phyloP scores from a whole-genome alignment of 2,888 invertebrate genomes.

The Glaucopsyche alexis region DNA sequence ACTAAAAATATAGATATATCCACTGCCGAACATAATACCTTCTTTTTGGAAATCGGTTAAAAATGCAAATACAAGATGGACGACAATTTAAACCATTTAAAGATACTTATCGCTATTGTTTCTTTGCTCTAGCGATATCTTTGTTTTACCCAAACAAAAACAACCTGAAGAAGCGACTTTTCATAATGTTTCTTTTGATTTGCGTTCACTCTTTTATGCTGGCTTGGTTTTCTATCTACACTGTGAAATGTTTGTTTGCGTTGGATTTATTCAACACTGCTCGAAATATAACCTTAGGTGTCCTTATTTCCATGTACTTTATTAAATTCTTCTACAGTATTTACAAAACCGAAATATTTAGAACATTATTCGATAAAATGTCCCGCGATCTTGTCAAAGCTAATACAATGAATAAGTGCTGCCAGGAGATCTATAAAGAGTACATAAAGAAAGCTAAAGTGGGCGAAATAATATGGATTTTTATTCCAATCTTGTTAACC shows the following conservation, averaged over 20 bases:
- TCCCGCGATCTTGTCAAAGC: conserved; percentile 52
- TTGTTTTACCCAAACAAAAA: conserved; percentile 57
- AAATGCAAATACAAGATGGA: not conserved
- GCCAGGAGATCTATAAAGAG: conserved; percentile 51
- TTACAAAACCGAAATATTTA: conserved; percentile 50
- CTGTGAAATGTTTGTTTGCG: conserved; percentile 48
- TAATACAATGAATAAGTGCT: conserved; percentile 52
- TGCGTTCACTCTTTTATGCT: conserved; percentile 48
- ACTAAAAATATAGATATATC: too few relatives aligned
- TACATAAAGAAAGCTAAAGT: conserved; percentile 52
- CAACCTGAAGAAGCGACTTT: conserved; percentile 44
- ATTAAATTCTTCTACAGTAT: conserved; percentile 58
- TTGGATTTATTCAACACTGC: conserved; percentile 56
- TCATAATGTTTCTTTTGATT: conserved; percentile 43
- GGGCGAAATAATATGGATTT: conserved; percentile 54
- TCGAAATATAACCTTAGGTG: conserved; percentile 53
- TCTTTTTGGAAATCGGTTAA: too few relatives aligned
- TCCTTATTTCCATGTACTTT: conserved; percentile 53
- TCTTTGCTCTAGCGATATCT: conserved; percentile 55
- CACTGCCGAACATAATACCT: too few relatives aligned
- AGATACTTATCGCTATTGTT: conserved; percentile 55
- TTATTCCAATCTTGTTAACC: conserved; percentile 52
- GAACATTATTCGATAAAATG: conserved; percentile 51
- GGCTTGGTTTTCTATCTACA: conserved; percentile 55
- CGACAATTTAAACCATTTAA: conserved; percentile 54